These are phyloP conservation scores for Nothobranchius furzeri DNA, from an alignment of 2,113 vertebrate species.

Conservation along the genomic window DNA sequence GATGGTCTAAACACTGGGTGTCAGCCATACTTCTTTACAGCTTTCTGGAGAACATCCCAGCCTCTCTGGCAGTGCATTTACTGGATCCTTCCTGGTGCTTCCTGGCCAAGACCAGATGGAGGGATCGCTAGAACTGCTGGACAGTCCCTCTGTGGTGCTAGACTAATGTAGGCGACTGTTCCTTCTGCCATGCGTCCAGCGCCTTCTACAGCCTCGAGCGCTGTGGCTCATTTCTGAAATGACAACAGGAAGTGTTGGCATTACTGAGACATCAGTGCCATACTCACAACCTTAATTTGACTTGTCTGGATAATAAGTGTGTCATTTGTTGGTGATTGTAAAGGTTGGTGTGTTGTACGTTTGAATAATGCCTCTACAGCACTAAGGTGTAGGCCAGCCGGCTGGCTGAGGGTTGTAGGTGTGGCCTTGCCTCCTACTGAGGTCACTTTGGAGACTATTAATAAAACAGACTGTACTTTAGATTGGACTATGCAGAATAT, in stretches of 20 bases:
- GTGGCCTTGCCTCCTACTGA: slow-evolving; percentile 43
- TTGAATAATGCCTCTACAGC: slow-evolving; percentile 49
- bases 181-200: slow-evolving; percentile 40
- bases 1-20: slow-evolving; percentile 31
- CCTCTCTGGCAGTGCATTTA: slow-evolving; percentile 50
- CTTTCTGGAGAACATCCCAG: slow-evolving; percentile 56
- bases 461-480: slow-evolving; percentile 61
- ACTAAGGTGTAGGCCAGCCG: slow-evolving; percentile 29
- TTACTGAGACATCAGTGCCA: slow-evolving; percentile 44
- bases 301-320: slow-evolving; percentile 21
- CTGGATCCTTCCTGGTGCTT: slow-evolving; percentile 67
- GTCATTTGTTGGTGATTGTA: slow-evolving; percentile 28
- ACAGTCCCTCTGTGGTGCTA: slow-evolving; percentile 75
- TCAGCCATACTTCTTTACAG: slow-evolving; percentile 63
- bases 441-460: slow-evolving; percentile 56
- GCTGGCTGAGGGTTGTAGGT: slow-evolving; percentile 21
- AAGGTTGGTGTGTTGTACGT: slow-evolving; percentile 55
- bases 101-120: slow-evolving; percentile 67
- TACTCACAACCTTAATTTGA: slow-evolving; percentile 22
- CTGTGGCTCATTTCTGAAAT: slow-evolving; percentile 33
- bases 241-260: slow-evolving; percentile 14
- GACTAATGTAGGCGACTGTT: slow-evolving; percentile 71
- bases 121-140: slow-evolving; percentile 63
- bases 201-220: slow-evolving; percentile 56
- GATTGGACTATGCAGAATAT: slow-evolving; percentile 66